Base-by-base conservation (phyloP, 1,140 invertebrate species). In the Penaeus chinensis region DNA sequence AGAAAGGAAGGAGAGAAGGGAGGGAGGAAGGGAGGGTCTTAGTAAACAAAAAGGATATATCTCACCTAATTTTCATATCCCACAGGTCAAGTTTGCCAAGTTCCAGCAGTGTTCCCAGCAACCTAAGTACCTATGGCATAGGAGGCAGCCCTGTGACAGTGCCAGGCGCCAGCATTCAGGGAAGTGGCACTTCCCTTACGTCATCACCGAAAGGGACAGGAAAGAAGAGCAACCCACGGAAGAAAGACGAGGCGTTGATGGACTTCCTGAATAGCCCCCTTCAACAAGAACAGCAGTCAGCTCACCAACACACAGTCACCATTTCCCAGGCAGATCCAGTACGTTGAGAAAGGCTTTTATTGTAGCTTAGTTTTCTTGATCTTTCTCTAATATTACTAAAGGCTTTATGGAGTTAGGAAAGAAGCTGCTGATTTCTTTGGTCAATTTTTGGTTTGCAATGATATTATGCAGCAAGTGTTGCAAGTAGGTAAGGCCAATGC, bases 21-120 rank as follows among this genome's bases (percentile, higher is more conserved):
- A 32, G 32, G 7, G 37, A 42, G 37, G 37, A 42, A 42, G 37
- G 4, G 37, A 0, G 32, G 32, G 32, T 32, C 32, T 32, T 32
- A 32, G 32, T 32, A 32, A 32, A 42, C 37, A 42, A 42, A 42
- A 54, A 54, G 0, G 54, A 54, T 54, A 16, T 8, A 54, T 54
- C 54, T 54, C 54, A 54, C 11, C 11, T 16, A 2, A 16, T 54
- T 10, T 54, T 16, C 54, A 54, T 54, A 54, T 54, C 54, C 11
- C 54, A 54, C 61, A 84, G 37, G 20, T 78, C 84, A 81, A 85
- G 42, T 20, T 54, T 89, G 32, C 89, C 79, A 32, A 87, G 81
- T 54, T 89, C 89, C n/a, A 83, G 85, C 19, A 89, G 89, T 82
- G 89, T 89, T 3, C 89, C 89, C 66, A 84, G 82, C 27, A 90